Evolutionary conservation across 2,113 vertebrate genomes (phyloP).

Genomic region (Argyrosomus japonicus): DNA sequence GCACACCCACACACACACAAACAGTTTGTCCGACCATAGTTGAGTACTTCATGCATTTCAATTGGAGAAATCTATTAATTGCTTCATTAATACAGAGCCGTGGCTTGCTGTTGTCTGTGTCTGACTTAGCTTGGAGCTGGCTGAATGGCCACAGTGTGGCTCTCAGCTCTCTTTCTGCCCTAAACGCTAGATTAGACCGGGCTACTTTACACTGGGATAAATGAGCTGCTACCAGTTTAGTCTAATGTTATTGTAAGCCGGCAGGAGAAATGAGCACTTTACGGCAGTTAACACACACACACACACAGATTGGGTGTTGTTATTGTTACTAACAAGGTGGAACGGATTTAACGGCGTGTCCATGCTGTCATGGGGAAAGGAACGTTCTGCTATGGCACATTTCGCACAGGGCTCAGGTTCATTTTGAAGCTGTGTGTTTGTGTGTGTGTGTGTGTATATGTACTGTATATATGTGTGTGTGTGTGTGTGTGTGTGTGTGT

Average conservation of each 20-base stretch:
- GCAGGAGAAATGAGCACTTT: constrained; percentile 48
- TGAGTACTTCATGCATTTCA: constrained; percentile 36
- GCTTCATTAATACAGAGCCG: constrained; percentile 47
- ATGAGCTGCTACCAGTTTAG: constrained; percentile 57
- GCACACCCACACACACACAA: constrained; percentile 15
- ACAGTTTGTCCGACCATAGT: neutral
- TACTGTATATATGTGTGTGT: neutral
- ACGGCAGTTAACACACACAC: constrained; percentile 39
- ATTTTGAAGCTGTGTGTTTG: neutral
- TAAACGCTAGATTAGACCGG: constrained; percentile 21
- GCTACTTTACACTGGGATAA: constrained; percentile 34
- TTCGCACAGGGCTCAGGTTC: constrained; percentile 50
- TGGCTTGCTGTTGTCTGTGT: constrained; percentile 18
- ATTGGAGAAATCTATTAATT: constrained; percentile 46
- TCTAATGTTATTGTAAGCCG: constrained; percentile 49
- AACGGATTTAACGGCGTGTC: constrained; percentile 61
- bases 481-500: neutral
- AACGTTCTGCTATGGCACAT: constrained; percentile 42
- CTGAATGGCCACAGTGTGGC: constrained; percentile 34
- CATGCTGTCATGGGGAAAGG: constrained; percentile 37
- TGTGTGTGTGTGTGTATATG: neutral
- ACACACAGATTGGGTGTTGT: constrained; percentile 28
- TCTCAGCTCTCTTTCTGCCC: constrained; percentile 3
- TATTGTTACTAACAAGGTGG: constrained; percentile 64
- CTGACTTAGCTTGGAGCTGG: constrained; percentile 18